Evolutionary conservation across 2,888 invertebrate species (phyloP).

Genomic region (Craniophora ligustri): DNA sequence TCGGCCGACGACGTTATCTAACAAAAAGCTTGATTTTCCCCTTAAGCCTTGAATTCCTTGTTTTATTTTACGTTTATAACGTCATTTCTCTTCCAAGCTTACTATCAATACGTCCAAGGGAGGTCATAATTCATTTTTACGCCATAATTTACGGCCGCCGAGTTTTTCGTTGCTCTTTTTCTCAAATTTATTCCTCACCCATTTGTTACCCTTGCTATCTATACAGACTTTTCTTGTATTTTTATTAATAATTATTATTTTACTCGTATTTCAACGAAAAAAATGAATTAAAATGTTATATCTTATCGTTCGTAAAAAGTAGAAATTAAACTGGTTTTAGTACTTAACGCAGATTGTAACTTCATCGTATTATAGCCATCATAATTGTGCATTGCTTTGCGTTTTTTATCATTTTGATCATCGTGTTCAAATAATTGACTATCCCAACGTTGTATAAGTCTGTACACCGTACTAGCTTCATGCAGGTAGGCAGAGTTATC

Average conservation of each 20-base stretch:
- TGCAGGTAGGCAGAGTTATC: no score
- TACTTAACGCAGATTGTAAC: no score
- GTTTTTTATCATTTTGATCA: no score
- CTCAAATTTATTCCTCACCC: constrained; percentile 31
- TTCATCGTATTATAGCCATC: no score
- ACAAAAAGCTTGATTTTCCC: not conserved
- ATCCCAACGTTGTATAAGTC: no score
- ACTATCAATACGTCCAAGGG: constrained; percentile 28
- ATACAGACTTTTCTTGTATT: constrained; percentile 3
- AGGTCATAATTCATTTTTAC: constrained; percentile 42
- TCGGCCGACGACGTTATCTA: no score
- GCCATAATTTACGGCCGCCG: constrained; percentile 34
- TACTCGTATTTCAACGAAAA: not conserved
- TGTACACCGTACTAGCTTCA: no score
- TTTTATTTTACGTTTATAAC: constrained; percentile 36
- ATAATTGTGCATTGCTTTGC: no score
- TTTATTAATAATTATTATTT: constrained; percentile 16
- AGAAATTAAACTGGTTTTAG: no score
- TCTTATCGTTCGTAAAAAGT: no score
- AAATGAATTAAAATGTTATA: no score
- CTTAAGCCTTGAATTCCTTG: constrained; percentile 5
- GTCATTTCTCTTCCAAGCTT: constrained; percentile 12
- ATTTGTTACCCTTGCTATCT: constrained; percentile 11
- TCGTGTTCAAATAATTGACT: no score
- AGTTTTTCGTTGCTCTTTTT: constrained; percentile 39